Evolutionary conservation across 2,797 vertebrate species (phyloP).

Genomic region (Phataginus tricuspis): DNA sequence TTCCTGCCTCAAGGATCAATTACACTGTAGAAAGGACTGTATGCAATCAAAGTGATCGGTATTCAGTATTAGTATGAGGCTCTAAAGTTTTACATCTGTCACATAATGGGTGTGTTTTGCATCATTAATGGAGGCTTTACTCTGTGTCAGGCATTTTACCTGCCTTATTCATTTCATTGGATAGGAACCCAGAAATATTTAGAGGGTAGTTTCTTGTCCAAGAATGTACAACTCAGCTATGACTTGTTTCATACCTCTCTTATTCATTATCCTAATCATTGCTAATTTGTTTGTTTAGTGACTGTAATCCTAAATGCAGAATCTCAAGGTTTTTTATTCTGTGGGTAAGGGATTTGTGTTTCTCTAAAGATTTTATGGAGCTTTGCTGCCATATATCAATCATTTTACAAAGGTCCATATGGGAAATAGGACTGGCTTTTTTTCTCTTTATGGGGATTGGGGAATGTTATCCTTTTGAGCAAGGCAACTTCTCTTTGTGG

Average conservation of each 20-base stretch:
- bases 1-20: not conserved
- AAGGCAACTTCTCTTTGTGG: not conserved
- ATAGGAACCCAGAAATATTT: not conserved
- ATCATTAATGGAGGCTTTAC: not conserved
- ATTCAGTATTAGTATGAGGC: not conserved
- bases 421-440: not conserved
- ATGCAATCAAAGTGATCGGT: not conserved
- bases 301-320: slow-evolving; percentile 35
- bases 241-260: not conserved
- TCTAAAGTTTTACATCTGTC: not conserved
- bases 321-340: not conserved
- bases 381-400: not conserved
- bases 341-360: slow-evolving; percentile 4
- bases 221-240: not conserved
- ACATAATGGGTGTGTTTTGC: not conserved
- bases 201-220: slow-evolving; percentile 31
- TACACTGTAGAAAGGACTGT: slow-evolving; percentile 14
- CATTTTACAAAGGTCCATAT: slow-evolving; percentile 38
- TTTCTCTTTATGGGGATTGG: not conserved
- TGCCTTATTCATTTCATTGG: not conserved
- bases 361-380: not conserved
- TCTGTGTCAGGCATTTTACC: not conserved
- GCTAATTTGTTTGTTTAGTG: slow-evolving; percentile 28
- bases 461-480: not conserved
- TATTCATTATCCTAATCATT: slow-evolving; percentile 15